These are phyloP conservation scores for Sebastolobus altivelis DNA, from an alignment of 2,797 vertebrate species.

Conservation along the genomic window DNA sequence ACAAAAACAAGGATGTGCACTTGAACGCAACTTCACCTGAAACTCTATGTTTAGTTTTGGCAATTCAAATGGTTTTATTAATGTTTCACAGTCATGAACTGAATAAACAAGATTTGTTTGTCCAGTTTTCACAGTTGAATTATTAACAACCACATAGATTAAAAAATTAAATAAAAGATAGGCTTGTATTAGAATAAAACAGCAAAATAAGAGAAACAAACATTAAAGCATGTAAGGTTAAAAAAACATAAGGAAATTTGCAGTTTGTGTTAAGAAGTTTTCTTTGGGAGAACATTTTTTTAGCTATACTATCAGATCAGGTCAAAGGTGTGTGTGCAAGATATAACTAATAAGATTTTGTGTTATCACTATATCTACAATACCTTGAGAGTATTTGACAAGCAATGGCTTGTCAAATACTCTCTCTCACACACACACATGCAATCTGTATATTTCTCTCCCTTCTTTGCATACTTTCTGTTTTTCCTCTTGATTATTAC, in stretches of 20 bases:
- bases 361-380: not conserved
- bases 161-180: not conserved
- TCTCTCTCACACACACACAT: not conserved
- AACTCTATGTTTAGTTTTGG: not conserved
- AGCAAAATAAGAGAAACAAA: not conserved
- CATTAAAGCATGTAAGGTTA: not conserved
- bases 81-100: not conserved
- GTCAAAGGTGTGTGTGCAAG: conserved; percentile 11
- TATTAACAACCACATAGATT: not conserved
- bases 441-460: not conserved
- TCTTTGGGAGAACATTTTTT: not conserved
- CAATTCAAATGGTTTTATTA: not conserved
- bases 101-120: not conserved
- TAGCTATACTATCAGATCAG: not conserved
- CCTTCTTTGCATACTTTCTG: not conserved
- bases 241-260: not conserved
- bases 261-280: not conserved
- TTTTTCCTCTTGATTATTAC: not conserved
- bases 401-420: not conserved
- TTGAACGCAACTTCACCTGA: not conserved
- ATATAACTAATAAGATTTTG: not conserved
- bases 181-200: not conserved
- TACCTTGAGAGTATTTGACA: not conserved
- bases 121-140: not conserved
- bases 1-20: conserved; percentile 17